Percentiles rank a stretch among this genome's conserved stretches.
Evolutionary conservation across 1,140 invertebrate genomes (phyloP).

Genomic region (Sycobia sp.): DNA sequence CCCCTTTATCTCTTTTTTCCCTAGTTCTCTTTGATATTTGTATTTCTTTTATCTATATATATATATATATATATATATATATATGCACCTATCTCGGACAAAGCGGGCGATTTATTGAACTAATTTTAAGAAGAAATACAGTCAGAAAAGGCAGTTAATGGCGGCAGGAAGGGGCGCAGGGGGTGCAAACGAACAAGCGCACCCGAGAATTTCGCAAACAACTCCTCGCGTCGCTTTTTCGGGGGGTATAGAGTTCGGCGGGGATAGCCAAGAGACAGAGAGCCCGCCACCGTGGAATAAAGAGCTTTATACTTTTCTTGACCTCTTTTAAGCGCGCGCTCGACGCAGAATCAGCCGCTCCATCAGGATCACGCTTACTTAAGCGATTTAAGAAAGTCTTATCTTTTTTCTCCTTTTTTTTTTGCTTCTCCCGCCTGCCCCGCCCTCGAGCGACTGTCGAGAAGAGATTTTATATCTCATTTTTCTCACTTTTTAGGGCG

Average conservation of each 20-base stretch:
- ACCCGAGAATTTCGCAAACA: no score
- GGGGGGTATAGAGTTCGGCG: slow-evolving; percentile 22
- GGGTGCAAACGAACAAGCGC: slow-evolving; percentile 22
- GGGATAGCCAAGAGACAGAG: slow-evolving; percentile 9
- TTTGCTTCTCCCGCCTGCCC: no score
- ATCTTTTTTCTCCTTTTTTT: slow-evolving; percentile 31
- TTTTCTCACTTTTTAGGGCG: no score
- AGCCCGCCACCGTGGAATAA: slow-evolving; percentile 4
- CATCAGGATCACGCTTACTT: slow-evolving; percentile 35
- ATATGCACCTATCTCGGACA: no score
- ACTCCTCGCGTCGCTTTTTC: no score
- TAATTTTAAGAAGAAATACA: slow-evolving; percentile 21
- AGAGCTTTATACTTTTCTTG: slow-evolving; percentile 34
- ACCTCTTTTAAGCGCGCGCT: slow-evolving; percentile 24
- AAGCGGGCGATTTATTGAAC: slow-evolving; percentile 4
- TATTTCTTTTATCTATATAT: no score
- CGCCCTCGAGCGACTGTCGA: no score
- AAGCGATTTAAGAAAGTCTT: slow-evolving; percentile 37
- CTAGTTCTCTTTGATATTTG: no score
- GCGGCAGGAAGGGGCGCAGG: no score
- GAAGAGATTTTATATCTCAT: slow-evolving; percentile 9
- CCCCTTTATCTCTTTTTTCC: no score
- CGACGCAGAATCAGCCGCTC: slow-evolving; percentile 19
- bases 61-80: no score
- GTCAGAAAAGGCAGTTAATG: no score